Percentiles rank a stretch among this genome's conserved stretches.
Conservation (phyloP, 2,888 invertebrate genomes). For the Dryomyza anilis region DNA sequence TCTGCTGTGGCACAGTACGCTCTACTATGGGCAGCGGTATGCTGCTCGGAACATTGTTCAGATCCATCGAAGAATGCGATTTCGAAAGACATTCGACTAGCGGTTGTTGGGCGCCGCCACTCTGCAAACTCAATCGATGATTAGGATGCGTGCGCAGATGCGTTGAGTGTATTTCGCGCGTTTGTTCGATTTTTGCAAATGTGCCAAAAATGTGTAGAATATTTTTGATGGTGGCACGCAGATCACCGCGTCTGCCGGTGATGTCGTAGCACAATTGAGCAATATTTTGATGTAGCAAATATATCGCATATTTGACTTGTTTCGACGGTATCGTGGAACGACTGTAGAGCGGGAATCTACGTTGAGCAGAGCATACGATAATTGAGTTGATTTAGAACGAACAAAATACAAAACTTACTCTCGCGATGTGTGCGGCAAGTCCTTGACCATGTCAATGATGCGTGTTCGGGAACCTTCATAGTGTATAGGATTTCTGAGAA, state of each 20-base stretch:
- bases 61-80: constrained; percentile 55
- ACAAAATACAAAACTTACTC: constrained; percentile 63
- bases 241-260: constrained; percentile 48
- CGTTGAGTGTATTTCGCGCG: constrained; percentile 16
- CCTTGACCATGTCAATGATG: constrained; percentile 79
- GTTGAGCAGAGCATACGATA: constrained; percentile 34
- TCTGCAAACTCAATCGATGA: constrained; percentile 26
- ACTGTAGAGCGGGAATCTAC: constrained; percentile 83
- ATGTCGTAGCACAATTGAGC: constrained; percentile 73
- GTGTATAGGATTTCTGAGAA: constrained; percentile 71
- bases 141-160: constrained; percentile 16
- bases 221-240: constrained; percentile 55
- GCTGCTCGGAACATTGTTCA: constrained; percentile 48
- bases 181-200: constrained; percentile 44
- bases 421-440: constrained; percentile 70
- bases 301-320: constrained; percentile 82
- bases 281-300: constrained; percentile 91
- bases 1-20: constrained; percentile 44
- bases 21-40: constrained; percentile 44
- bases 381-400: background rate
- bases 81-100: constrained; percentile 42
- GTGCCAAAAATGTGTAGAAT: constrained; percentile 50
- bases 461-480: constrained; percentile 82
- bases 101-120: constrained; percentile 23
- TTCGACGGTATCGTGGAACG: constrained; percentile 56